Evolutionary conservation across 2,797 vertebrate genomes (phyloP).

Genomic region (Trachurus trachurus): DNA sequence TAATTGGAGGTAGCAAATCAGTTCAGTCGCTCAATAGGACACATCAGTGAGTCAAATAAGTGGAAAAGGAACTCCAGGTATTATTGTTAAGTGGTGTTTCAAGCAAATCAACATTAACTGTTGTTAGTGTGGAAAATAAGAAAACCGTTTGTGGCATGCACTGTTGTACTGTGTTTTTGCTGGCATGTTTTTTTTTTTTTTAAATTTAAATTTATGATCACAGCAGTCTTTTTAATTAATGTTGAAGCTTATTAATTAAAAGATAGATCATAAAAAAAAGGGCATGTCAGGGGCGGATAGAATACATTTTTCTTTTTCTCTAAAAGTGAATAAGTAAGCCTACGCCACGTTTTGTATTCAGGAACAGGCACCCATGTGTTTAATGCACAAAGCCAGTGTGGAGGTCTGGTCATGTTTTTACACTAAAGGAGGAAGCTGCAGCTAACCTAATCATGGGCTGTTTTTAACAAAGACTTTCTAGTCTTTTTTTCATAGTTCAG

Average conservation of each 20-base stretch:
- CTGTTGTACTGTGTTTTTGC: not conserved
- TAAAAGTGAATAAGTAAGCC: not conserved
- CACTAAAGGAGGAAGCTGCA: no score
- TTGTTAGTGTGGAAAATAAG: not conserved
- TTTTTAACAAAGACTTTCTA: no score
- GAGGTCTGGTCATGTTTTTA: not conserved
- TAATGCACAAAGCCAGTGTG: not conserved
- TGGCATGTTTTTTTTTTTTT: not conserved
- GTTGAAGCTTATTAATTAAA: not conserved
- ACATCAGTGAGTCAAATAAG: slow-evolving; percentile 2
- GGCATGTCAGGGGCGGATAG: not conserved
- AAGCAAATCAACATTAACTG: slow-evolving; percentile 3
- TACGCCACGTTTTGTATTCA: not conserved
- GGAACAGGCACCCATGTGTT: not conserved
- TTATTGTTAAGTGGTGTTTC: slow-evolving; percentile 4
- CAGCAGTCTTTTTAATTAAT: not conserved
- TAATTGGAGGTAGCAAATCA: slow-evolving; percentile 8
- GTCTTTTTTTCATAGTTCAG: no score
- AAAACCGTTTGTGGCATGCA: not conserved
- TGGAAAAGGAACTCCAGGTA: slow-evolving; percentile 1
- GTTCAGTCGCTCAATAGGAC: slow-evolving; percentile 2
- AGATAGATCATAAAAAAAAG: not conserved
- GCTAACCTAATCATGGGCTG: no score
- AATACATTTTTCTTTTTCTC: not conserved
- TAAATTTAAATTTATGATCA: no score